Evolutionary conservation across 2,888 invertebrate species (phyloP).

Genomic region (Tolmerus cingulatus): DNA sequence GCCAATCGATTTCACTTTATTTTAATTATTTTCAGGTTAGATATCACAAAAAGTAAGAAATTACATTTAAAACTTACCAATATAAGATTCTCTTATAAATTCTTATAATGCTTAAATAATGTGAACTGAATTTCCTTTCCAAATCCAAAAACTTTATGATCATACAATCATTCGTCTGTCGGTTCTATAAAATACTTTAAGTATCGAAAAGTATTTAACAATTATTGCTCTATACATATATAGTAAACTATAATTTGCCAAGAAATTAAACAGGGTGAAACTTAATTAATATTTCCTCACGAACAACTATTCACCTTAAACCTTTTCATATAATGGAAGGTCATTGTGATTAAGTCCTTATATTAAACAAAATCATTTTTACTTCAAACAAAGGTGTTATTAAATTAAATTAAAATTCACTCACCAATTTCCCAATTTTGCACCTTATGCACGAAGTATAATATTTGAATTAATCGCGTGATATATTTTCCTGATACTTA

Average conservation of each 20-base stretch:
- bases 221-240: too few relatives aligned
- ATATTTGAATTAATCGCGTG: background rate
- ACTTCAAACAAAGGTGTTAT: background rate
- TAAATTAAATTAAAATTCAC: background rate
- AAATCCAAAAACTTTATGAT: too few relatives aligned
- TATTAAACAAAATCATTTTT: background rate
- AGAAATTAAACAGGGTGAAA: background rate
- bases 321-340: background rate
- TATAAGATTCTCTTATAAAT: too few relatives aligned
- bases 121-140: too few relatives aligned
- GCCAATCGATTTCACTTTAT: background rate
- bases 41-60: too few relatives aligned
- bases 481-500: background rate
- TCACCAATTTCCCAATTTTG: background rate
- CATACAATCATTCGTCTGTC: too few relatives aligned
- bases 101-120: too few relatives aligned
- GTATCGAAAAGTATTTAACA: too few relatives aligned
- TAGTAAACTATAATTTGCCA: background rate
- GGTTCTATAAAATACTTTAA: too few relatives aligned
- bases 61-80: too few relatives aligned
- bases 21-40: too few relatives aligned
- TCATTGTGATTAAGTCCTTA: background rate
- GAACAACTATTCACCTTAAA: background rate
- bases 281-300: background rate
- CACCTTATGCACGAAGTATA: background rate